Conservation (phyloP, 2,113 vertebrate genomes). For the Phoxinus phoxinus region DNA sequence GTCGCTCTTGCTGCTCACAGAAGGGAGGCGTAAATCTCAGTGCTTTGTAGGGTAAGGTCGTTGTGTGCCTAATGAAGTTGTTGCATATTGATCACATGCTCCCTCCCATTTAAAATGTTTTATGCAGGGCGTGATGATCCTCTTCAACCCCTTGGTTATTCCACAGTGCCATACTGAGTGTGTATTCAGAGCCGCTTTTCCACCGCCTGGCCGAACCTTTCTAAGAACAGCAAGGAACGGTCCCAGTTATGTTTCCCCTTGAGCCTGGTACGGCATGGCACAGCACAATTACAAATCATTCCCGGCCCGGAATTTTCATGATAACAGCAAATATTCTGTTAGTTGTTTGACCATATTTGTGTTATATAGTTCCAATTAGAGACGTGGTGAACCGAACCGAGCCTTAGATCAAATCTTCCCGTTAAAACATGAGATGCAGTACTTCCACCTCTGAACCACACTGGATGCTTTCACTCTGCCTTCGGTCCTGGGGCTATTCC, state of each 20-base stretch:
- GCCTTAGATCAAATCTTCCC: neutral
- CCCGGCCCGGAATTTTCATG: neutral
- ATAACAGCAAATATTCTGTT: neutral
- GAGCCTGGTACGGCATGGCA: no score
- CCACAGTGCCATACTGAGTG: neutral
- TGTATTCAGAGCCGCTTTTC: slow-evolving; percentile 18
- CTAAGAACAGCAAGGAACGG: no score
- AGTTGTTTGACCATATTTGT: neutral
- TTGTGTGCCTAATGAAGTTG: slow-evolving; percentile 25
- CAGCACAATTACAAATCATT: no score
- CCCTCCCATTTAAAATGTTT: slow-evolving; percentile 19
- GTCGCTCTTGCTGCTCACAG: neutral
- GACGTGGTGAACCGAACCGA: neutral
- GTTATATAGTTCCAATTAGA: neutral
- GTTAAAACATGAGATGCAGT: neutral
- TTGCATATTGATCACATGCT: slow-evolving; percentile 28
- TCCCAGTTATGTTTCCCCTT: no score
- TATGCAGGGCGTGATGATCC: neutral
- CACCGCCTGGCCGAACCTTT: no score
- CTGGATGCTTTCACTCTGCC: slow-evolving; percentile 48
- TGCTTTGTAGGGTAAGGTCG: neutral
- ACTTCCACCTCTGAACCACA: slow-evolving; percentile 23
- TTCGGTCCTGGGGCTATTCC: slow-evolving; percentile 4
- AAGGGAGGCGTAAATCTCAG: neutral
- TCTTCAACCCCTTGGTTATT: neutral